Percentiles rank a stretch among this genome's conserved stretches.
phyloP scores from a whole-genome alignment of 2,113 vertebrate species.

The Cyphotilapia sp. region DNA sequence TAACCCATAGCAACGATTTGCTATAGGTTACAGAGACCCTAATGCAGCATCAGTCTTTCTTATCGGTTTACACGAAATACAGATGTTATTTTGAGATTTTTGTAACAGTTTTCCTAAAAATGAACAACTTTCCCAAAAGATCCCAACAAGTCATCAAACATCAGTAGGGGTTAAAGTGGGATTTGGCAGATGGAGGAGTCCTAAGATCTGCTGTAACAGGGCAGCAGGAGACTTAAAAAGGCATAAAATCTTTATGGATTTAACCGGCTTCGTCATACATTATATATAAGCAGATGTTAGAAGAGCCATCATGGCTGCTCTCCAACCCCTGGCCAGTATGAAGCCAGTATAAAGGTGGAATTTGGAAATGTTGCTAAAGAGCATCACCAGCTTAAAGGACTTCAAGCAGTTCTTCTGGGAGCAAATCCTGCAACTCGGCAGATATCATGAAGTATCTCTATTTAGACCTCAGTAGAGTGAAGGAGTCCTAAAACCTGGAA shows the following conservation, averaged over 20 bases:
- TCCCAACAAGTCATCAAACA: background rate
- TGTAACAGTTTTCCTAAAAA: background rate
- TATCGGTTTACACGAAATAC: fast-evolving
- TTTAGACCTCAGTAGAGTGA: background rate
- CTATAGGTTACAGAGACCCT: background rate
- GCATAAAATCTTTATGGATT: background rate
- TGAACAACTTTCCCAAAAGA: background rate
- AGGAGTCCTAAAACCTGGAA: background rate
- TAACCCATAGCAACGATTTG: background rate
- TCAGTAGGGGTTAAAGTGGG: background rate
- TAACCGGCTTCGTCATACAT: background rate
- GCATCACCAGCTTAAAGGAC: fast-evolving
- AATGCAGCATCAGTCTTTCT: background rate
- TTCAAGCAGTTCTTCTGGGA: background rate
- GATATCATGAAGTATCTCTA: background rate
- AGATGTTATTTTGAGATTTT: background rate
- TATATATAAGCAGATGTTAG: background rate
- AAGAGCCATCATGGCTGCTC: background rate
- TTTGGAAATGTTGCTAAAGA: background rate
- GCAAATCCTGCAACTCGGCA: background rate
- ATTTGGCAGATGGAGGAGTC: background rate
- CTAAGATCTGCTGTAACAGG: background rate
- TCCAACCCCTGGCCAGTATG: background rate
- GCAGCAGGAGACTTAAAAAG: background rate
- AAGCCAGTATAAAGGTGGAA: background rate